These are phyloP conservation scores for Potamarius usumacintae DNA, from an alignment of 2,113 vertebrate genomes.

Conservation along the genomic window DNA sequence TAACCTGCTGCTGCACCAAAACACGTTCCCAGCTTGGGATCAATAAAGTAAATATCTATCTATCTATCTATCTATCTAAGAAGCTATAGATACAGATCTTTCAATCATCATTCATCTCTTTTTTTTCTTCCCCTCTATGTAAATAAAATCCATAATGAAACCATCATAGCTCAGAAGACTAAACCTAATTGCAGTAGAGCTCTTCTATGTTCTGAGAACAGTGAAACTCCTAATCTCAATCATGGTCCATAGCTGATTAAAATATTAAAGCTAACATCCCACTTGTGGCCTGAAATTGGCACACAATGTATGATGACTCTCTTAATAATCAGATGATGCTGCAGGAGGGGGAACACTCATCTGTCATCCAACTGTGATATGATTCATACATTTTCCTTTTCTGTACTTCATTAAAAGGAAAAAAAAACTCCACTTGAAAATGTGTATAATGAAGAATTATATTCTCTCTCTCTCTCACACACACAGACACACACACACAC, in stretches of 20 bases:
- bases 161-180: slow-evolving; percentile 20
- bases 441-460: slow-evolving; percentile 55
- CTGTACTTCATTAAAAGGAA: slow-evolving; percentile 58
- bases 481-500: slow-evolving; percentile 14
- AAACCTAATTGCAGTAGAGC: slow-evolving; percentile 1
- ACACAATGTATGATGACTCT: slow-evolving; percentile 21
- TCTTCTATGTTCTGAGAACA: not conserved
- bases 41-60: too few relatives aligned
- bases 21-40: too few relatives aligned
- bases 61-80: not conserved
- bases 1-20: too few relatives aligned
- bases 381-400: slow-evolving; percentile 61
- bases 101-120: not conserved
- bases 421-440: slow-evolving; percentile 52
- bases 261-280: slow-evolving; percentile 28
- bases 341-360: slow-evolving; percentile 28
- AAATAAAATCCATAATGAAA: slow-evolving; percentile 29
- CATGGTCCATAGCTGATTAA: slow-evolving; percentile 31
- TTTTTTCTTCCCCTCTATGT: not conserved
- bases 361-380: slow-evolving; percentile 46
- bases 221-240: slow-evolving; percentile 7
- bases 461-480: not conserved
- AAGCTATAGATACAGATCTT: not conserved
- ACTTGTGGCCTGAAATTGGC: slow-evolving; percentile 32
- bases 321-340: slow-evolving; percentile 29